phyloP scores from a whole-genome alignment of 1,140 invertebrate species.

The Listronotus oregonensis region DNA sequence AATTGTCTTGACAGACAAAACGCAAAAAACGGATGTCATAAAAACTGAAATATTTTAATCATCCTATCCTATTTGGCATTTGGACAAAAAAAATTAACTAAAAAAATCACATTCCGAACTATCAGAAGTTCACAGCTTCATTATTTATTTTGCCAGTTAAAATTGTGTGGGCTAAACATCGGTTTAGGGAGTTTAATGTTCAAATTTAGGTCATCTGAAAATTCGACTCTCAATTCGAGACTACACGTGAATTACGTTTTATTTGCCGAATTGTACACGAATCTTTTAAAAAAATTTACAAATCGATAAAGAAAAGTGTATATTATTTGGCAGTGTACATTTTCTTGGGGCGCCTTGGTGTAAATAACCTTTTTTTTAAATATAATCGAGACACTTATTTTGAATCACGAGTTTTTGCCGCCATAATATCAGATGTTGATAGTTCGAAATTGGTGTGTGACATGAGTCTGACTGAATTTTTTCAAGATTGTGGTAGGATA shows the following conservation, averaged over 20 bases:
- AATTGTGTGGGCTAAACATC: neutral
- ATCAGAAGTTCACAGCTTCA: neutral
- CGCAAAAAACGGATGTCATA: no score
- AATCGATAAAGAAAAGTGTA: no score
- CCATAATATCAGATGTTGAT: conserved; percentile 38
- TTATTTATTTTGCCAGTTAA: conserved; percentile 9
- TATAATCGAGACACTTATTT: neutral
- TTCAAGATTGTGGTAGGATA: conserved; percentile 30
- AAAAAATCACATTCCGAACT: no score
- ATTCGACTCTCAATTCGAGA: neutral
- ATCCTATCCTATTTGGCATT: no score
- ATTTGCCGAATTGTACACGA: neutral
- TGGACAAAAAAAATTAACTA: no score
- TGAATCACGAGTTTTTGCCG: conserved; percentile 26
- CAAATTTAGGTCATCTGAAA: conserved; percentile 27
- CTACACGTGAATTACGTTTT: conserved; percentile 9
- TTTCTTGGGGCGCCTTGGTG: no score
- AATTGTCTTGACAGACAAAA: no score
- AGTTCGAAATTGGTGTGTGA: conserved; percentile 19
- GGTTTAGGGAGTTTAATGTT: conserved; percentile 16
- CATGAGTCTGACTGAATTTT: conserved; percentile 24
- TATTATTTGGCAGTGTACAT: neutral
- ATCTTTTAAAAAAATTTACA: no score
- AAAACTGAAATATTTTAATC: no score
- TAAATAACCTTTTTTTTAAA: neutral